phyloP scores from a whole-genome alignment of 2,113 vertebrate species.

The Oncorhynchus nerka region DNA sequence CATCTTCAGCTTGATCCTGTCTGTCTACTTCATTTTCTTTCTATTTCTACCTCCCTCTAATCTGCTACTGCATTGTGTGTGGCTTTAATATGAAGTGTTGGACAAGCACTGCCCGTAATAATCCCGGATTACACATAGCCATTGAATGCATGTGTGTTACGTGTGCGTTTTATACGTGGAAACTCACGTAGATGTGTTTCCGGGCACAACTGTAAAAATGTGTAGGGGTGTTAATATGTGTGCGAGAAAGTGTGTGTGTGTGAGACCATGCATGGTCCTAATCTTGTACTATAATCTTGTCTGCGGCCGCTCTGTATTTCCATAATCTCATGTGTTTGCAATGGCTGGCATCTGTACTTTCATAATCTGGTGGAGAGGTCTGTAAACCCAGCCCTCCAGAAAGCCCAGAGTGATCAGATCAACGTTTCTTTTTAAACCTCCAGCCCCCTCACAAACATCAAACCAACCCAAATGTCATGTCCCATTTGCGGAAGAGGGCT shows the following conservation, averaged over 20 bases:
- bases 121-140: slow-evolving; percentile 68
- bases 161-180: neutral
- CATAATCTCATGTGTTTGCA: slow-evolving; percentile 48
- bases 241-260: neutral
- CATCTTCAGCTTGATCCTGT: slow-evolving; percentile 38
- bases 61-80: slow-evolving; percentile 12
- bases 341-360: slow-evolving; percentile 35
- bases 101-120: slow-evolving; percentile 44
- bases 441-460: slow-evolving; percentile 5
- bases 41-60: neutral
- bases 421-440: slow-evolving; percentile 39
- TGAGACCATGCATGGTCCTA: slow-evolving; percentile 3
- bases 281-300: slow-evolving; percentile 26
- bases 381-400: slow-evolving; percentile 32
- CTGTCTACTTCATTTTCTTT: slow-evolving; percentile 17
- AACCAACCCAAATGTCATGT: slow-evolving; percentile 49
- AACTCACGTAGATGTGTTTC: neutral
- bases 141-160: slow-evolving; percentile 15
- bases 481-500: slow-evolving; percentile 18
- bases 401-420: slow-evolving; percentile 44
- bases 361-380: slow-evolving; percentile 50
- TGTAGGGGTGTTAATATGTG: neutral
- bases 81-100: slow-evolving; percentile 38
- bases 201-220: neutral
- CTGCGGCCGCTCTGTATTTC: slow-evolving; percentile 29